phyloP scores from a whole-genome alignment of 92 coral and sea anemone genomes.

The Pocillopora meandrina region DNA sequence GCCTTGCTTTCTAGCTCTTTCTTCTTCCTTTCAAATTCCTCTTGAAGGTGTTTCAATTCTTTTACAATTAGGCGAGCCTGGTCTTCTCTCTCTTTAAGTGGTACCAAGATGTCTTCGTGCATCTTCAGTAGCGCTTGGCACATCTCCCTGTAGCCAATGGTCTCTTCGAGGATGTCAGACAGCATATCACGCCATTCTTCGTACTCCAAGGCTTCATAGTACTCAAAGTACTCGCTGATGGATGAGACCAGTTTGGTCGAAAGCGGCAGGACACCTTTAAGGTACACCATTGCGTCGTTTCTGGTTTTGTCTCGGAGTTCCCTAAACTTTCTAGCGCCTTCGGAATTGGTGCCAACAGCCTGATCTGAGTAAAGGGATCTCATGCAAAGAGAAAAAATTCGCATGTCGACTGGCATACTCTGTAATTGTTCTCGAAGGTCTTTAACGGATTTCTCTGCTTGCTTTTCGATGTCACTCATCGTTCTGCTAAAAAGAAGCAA shows the following conservation, averaged over 20 bases:
- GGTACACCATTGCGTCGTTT: conserved; percentile 69
- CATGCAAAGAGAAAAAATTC: conserved; percentile 50
- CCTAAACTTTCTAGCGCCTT: conserved; percentile 39
- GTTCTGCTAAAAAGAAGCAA: not conserved
- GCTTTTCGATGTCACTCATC: not conserved
- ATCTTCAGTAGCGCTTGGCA: conserved; percentile 39
- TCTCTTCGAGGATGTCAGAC: conserved; percentile 55
- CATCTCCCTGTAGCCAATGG: conserved; percentile 33
- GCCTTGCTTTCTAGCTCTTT: conserved; percentile 38
- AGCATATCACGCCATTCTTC: conserved; percentile 61
- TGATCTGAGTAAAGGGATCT: conserved; percentile 52
- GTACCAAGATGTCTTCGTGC: conserved; percentile 60
- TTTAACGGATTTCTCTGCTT: not conserved
- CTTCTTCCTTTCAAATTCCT: conserved; percentile 49
- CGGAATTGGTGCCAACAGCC: conserved; percentile 33
- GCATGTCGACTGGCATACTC: conserved; percentile 53
- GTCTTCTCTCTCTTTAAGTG: conserved; percentile 47
- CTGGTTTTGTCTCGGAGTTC: conserved; percentile 75
- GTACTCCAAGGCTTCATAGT: conserved; percentile 52
- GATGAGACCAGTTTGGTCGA: conserved; percentile 53
- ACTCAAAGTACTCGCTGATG: conserved; percentile 61
- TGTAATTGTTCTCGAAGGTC: conserved; percentile 19
- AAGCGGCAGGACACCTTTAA: conserved; percentile 56
- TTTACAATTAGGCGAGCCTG: not conserved
- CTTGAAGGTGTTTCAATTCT: conserved; percentile 52